Percentiles rank a stretch among this genome's conserved stretches.
Evolutionary conservation across 2,113 vertebrate species (phyloP).

Genomic region (Podilymbus podiceps): DNA sequence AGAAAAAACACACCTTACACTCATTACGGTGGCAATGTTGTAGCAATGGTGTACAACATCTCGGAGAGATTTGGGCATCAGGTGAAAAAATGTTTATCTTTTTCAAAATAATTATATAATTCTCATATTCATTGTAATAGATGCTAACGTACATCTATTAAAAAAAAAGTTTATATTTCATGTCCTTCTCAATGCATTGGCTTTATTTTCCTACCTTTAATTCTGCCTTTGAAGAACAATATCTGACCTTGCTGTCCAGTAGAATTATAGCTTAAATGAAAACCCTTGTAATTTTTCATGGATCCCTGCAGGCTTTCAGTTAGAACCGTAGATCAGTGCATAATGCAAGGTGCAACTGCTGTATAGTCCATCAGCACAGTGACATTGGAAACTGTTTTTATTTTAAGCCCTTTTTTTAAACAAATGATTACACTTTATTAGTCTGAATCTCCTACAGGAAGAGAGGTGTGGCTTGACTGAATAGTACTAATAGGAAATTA

Average conservation of each 20-base stretch:
- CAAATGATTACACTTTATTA: neutral
- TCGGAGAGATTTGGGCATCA: neutral
- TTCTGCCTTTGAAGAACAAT: neutral
- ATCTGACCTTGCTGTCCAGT: neutral
- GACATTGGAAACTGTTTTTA: neutral
- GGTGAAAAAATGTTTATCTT: neutral
- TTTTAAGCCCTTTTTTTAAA: neutral
- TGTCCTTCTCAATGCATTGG: neutral
- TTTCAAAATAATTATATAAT: neutral
- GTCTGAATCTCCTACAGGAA: neutral
- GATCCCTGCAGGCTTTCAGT: neutral
- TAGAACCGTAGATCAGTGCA: neutral
- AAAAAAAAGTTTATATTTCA: neutral
- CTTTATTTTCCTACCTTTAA: neutral
- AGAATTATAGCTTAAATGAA: slow-evolving; percentile 13
- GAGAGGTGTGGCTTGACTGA: neutral
- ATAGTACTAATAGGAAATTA: neutral
- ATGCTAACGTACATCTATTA: neutral
- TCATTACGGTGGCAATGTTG: neutral
- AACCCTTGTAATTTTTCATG: neutral
- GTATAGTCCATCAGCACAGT: neutral
- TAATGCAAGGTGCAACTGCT: neutral
- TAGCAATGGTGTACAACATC: neutral
- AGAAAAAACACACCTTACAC: neutral
- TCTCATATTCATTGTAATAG: accelerated